Base-by-base conservation (phyloP, 1,140 invertebrate species). In the Artemia franciscana region DNA sequence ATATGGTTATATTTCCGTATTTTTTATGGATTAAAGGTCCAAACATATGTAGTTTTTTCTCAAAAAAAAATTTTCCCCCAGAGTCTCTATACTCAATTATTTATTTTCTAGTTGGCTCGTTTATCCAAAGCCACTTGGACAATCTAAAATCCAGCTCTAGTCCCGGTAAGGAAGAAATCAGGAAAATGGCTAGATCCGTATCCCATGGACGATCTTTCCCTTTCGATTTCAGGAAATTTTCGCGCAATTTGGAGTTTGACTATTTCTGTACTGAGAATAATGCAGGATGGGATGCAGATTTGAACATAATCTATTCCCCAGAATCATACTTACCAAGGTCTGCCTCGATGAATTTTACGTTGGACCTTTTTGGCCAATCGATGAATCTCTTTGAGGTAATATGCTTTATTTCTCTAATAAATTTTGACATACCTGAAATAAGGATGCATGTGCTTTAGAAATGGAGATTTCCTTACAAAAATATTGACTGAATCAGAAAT, bases 241-340 rank as follows among this genome's bases (percentile, higher is more conserved):
- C 78, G 3, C 68, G 82, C 70, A 90, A 91, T 71, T 80, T 80
- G 60, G 91, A 93, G 70, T 69, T 82, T 0, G 87, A 85, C 0
- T 84, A 83, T 69, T 80, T 82, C 64, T 66, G 85, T 0, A 81
- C 83, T 26, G 75, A 79, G 0, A 68, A 85, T 0, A 88, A 88
- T 23, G n/a, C 82, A 2, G 85, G 84, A 3, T 79, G 80, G 3
- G 77, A 77, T 21, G 67, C 78, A 0, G 88, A 91, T 60, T 74
- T 78, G 57, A 84, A 85, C 66, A 71, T 93, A 0, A 88, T 96
- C 67, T 95, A 84, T 74, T 90, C 89, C 0, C 83, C 88, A 68
- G 80, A 89, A 67, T 89, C 86, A 2, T 94, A 83, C 71, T 67
- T 94, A 0, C 91, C 91, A 0, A 74, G 89, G 62, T 87, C 86